Base-by-base conservation (phyloP, 2,888 invertebrate species). In the Herminia tarsipennalis region DNA sequence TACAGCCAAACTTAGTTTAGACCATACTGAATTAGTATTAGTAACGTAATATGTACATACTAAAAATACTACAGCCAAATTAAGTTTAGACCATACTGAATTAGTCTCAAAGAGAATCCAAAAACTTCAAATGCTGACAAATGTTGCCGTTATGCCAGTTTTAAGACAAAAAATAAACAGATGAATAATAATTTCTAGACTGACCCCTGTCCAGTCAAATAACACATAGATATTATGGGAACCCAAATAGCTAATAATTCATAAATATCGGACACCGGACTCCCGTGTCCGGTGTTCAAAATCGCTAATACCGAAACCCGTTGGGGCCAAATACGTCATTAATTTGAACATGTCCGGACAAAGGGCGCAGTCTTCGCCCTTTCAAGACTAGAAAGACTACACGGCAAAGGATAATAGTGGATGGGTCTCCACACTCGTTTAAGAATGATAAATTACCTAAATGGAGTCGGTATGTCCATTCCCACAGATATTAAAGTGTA, bases 371-470 rank as follows among this genome's bases (percentile, higher is more conserved):
- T 72, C 76, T 77, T 70, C 71, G 76, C 77, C 83, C 80, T 83
- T 88, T 85, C 57, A 61, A 57, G 55, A 66, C 53, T 67, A 51
- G 65, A 67, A 59, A 64, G 68, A 64, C 65, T 65, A 65, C 64
- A 68, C 49, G 65, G 38, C 60, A 51, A 70, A 59, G 76, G 66
- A 77, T 84, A 88, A 86, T 83, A 84, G 81, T 74, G 68, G 78
- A 83, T 36, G 78, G 76, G 80, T 85, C 83, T 79, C 76, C 70
- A 66, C 76, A 82, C 88, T 88, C 82, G 88, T 90, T 91, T 89
- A 90, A 90, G 89, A 89, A 90, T 91, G 91, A 91, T 91, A 90
- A 90, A 91, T 91, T 86, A 85, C 86, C 83, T 73, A 88, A 88
- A 88, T 88, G 88, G 86, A 88, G 78, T 85, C 84, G 88, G 87